Base-by-base conservation (phyloP, 2,888 invertebrate genomes). In the Synanthedon myopaeformis region DNA sequence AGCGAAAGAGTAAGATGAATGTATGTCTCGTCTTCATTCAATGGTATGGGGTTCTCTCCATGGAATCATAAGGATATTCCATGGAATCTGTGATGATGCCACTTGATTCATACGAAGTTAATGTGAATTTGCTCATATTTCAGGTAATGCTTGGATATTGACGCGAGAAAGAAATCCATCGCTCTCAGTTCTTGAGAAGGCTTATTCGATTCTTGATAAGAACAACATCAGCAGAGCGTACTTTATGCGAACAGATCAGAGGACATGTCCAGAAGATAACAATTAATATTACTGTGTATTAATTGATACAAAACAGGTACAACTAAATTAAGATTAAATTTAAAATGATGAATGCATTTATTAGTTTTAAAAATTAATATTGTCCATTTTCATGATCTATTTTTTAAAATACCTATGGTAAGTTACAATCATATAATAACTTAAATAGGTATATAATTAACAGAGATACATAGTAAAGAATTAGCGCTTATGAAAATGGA, bases 191-290 rank as follows among this genome's bases (percentile, higher is more conserved):
- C 69, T 93, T 65, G 87, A 91, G 59, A 89, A 89, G 59, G 91
- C 91, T 0, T 91, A 91, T 62, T 70, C 79, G 51, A 82, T 85
- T 3, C 63, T 90, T 10, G 90, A 91, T 58, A 88, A 82, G 54
- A 89, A 90, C 65, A 76, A 79, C 10, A 89, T 92, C 54, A 90
- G 88, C 61, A 78, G 87, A 57, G 84, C 88, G 0, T 89, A 88
- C 66, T 90, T 92, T 58, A 81, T 89, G 52, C 80, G 88, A 54
- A 92, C 92, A 0, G 90, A 92, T 65, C 92, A 92, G 61, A 82
- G 76, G 52, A 89, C 90, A 66, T 92, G 92, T 42, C 67, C 74
- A 6, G 67, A 67, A 11, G 62, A 66, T 23, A 60, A 67, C n/a
- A 60, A 66, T 54, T 57, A 62, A 49, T 19, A 17, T 19, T 17